These are phyloP conservation scores for Rhamphomyia laevipes DNA, from an alignment of 2,888 invertebrate species.

Conservation along the genomic window DNA sequence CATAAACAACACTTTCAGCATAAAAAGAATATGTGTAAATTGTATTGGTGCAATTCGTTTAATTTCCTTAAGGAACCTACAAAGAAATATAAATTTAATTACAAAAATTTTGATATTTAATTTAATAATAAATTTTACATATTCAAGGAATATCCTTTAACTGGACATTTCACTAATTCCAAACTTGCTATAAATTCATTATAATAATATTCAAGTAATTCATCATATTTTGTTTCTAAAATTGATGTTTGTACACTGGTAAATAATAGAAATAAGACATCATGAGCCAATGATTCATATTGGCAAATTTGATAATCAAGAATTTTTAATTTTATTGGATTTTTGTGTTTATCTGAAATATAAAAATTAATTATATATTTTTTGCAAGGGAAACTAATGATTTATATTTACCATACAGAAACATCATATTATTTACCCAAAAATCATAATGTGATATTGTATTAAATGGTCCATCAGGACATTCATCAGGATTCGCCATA, in stretches of 20 bases:
- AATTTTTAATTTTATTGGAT: conserved; percentile 42
- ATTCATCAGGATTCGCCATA: conserved; percentile 17
- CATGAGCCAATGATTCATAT: conserved; percentile 41
- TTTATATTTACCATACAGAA: conserved; percentile 35
- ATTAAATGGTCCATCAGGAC: conserved; percentile 38
- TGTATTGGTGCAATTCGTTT: neutral
- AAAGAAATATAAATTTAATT: neutral
- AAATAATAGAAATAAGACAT: conserved; percentile 45
- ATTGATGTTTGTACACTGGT: conserved; percentile 19
- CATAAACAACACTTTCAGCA: neutral
- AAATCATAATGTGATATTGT: conserved; percentile 46
- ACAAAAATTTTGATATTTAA: too few relatives aligned
- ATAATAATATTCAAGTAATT: conserved; percentile 43
- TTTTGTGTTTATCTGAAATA: conserved; percentile 24
- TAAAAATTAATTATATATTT: neutral
- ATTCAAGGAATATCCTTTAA: conserved; percentile 35
- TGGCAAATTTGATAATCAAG: conserved; percentile 47
- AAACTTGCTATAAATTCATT: conserved; percentile 38
- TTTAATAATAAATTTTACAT: conserved; percentile 23
- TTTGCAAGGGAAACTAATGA: too few relatives aligned
- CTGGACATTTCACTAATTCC: conserved; percentile 31
- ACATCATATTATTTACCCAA: conserved; percentile 51
- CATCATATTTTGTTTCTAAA: conserved; percentile 33
- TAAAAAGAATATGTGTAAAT: neutral
- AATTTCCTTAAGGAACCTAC: neutral